Base-by-base conservation (phyloP, 2,888 invertebrate genomes). In the Agrilus mali region DNA sequence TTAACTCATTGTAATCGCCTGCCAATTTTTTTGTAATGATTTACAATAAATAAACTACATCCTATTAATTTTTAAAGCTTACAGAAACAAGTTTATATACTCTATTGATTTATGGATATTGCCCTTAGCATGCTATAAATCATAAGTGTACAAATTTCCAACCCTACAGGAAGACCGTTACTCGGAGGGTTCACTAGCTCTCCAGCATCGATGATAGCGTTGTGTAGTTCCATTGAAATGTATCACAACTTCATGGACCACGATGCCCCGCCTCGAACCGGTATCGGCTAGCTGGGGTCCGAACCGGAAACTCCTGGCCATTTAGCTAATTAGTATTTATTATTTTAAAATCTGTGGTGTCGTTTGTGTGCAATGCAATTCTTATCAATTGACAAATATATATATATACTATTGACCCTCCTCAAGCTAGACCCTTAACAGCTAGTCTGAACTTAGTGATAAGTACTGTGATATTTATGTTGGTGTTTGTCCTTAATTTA, bases 221-320 rank as follows among this genome's bases (percentile, higher is more conserved):
- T 57, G 6, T 40, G 58, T 33, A 50, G 49, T 16, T 58, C 58
- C 32, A 52, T 58, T 1, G 54, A 55, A 39, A 50, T 60, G 0
- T 59, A 53, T 17, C 56, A 58, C 41, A 38, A 36, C 4, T 58
- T 59, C 46, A 53, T 58, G 45, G 58, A 58, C 46, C 55, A 56
- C 47, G 45, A 55, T 42, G 51, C 47, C 33, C 50, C 47, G 49
- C 47, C 38, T 45, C 42, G 32, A 34, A 5, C 4, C 12, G 27
- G 34, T 8, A 12, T 5, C 14, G 4, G 17, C 15, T 22, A 34
- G 16, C 44, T 32, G 37, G 22, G 36, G 33, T n/a, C 44, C 15
- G 35, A 34, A 17, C 39, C 33, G 33, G 20, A 7, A 20, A 12
- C 22, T 40, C 40, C 35, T n/a, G n/a, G 15, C n/a, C 14, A 37